Evolutionary conservation across 2,888 invertebrate species (phyloP), one percentile per base, ranked within the genome.

Genomic region (Alcis repandata): DNA sequence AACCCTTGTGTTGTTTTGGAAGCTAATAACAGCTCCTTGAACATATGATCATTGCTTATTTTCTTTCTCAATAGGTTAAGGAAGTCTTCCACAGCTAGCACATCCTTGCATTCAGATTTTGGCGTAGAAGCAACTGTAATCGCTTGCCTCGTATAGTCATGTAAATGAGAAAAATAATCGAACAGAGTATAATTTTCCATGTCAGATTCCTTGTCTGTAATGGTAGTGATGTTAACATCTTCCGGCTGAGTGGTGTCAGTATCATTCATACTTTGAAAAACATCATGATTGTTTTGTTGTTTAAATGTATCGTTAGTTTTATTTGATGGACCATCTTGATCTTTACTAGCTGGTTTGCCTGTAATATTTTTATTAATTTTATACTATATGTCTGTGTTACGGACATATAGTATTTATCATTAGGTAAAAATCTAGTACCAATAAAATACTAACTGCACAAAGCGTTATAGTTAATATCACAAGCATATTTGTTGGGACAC

Each of bases 11-110:
- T 45, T 4, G 76, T 60, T 75, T 78, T 85, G 2, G 80, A 79
- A 1, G 81, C 76, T 15, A 82, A 68, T 41, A 91, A 67, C 41
- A 88, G 71, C 32, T 90, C 85, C 77, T 87, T 90, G n/a, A 91
- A 82, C 36, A 77, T 67, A 27, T 85, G 82, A 68, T 92, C 92
- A 41, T 76, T 86, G 15, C 80, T 87, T n/a, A 93, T 70, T 71
- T 85, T 90, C 64, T 84, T 87, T 73, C 87, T 92, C 6, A 93
- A 69, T 65, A 92, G 69, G 67, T 90, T 85, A 32, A 92, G 78
- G 60, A 93, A 86, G 59, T 90, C 86, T 32, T 92, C 90, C 1
- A 92, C 79, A 13, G 80, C 84, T 52, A 89, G 70, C 4, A 76
- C 62, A 62, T 89, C 84, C 77, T 87, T 87, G 69, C 92, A 92